Base-by-base conservation (phyloP, 1,140 invertebrate species). In the Pararge aegeria region DNA sequence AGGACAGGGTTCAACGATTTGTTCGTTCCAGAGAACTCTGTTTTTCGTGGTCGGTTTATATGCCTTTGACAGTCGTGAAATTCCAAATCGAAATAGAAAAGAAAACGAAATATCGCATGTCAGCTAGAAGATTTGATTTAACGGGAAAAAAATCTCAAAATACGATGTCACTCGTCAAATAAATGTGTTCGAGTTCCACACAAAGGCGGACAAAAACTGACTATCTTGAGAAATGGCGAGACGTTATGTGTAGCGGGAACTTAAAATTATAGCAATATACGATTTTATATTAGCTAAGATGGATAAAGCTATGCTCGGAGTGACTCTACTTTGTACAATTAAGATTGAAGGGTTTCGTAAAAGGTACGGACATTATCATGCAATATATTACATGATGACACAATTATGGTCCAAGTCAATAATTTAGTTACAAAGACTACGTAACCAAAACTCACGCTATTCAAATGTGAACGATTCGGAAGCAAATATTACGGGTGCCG, bases 121-220 rank as follows among this genome's bases (percentile, higher is more conserved):
- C 30, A 3, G 30, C 15, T 15, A 18, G 13, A 18, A 18, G 38
- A 18, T 42, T 40, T 46, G 13, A 61, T 52, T 66, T 37, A 12
- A 37, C 15, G 49, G 15, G 29, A 50, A 40, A 48, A 61, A 57
- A 40, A 55, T 53, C 24, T 38, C 53, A 66, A 61, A 55, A 62
- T 55, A 55, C 46, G 48, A 62, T 51, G 60, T 34, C 46, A 51
- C 46, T 62, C 60, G 53, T 62, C 53, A 62, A 62, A 62, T 62
- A 62, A 62, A 62, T 55, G 60, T 55, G 60, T 50, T 51, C 54
- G 34, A 46, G 38, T 18, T 50, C 48, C 53, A 50, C 48, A 55
- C 46, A 55, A 61, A 49, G 59, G 46, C 40, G 13, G 12, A 34
- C 46, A 62, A 61, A 62, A 62, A 62, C 46, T 55, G 48, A 34